Percentiles rank a stretch among this genome's conserved stretches.
phyloP scores from a whole-genome alignment of 1,140 invertebrate genomes.

The Copidosoma floridanum region DNA sequence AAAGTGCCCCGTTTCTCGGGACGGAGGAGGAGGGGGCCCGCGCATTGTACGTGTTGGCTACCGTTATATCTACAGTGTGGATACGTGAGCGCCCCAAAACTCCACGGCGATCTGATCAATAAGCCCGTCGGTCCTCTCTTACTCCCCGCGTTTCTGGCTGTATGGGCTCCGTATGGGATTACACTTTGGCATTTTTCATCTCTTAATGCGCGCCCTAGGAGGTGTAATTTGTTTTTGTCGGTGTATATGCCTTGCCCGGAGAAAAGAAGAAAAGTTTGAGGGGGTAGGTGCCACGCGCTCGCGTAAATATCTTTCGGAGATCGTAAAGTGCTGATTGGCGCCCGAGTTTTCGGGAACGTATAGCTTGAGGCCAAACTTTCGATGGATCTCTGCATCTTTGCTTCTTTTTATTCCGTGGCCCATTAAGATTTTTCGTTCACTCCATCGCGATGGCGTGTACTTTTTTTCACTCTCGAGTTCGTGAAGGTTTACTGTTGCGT shows the following conservation, averaged over 20 bases:
- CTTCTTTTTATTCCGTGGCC: too few species aligned
- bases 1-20: conserved; percentile 51
- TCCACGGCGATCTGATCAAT: conserved; percentile 56
- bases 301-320: conserved; percentile 3
- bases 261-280: neutral
- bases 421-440: too few species aligned
- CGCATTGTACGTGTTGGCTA: conserved; percentile 35
- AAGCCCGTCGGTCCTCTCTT: conserved; percentile 36
- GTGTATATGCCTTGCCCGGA: neutral
- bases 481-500: too few species aligned
- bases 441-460: too few species aligned
- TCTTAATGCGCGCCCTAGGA: conserved; percentile 6
- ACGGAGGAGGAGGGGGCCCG: conserved; percentile 42
- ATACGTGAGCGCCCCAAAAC: neutral
- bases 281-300: neutral
- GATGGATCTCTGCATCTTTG: neutral
- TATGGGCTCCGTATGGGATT: too few species aligned
- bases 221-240: conserved; percentile 4
- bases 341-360: neutral
- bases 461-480: too few species aligned
- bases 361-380: neutral
- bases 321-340: conserved; percentile 17
- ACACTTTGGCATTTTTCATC: conserved; percentile 23
- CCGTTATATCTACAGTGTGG: too few species aligned
- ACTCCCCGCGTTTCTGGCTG: too few species aligned